Base-by-base conservation (phyloP, 2,797 vertebrate species). In the Amblyraja radiata region DNA sequence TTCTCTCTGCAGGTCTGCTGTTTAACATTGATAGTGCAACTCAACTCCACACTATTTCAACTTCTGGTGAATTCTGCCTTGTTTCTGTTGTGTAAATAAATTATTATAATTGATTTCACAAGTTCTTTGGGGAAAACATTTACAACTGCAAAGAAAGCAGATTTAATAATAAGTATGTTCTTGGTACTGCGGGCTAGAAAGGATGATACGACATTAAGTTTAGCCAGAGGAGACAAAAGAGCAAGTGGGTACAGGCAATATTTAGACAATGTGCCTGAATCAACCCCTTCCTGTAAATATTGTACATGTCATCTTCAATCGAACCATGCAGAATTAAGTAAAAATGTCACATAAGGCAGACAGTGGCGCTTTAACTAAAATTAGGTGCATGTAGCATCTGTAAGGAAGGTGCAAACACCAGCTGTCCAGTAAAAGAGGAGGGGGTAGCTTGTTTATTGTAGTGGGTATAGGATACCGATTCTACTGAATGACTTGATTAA, bases 401-500 rank as follows among this genome's bases (percentile, higher is more conserved):
- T 92, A 92, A 92, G 90, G 54, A 58, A 92, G 39, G 39, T 92
- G 54, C 90, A 92, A 92, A 76, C 90, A 92, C 71, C 90, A 92
- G 90, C 90, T 92, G 90, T 92, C 90, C 90, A 46, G 46, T 73
- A 92, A 76, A 92, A 71, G 90, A 92, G 90, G 90, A 73, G 90
- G 90, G 71, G 71, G 9, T 73, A 74, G 68, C 68, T 91, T 91
- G 90, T 74, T 92, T 92, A 92, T 92, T 92, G 90, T 92, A 54
- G 68, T 92, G 90, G 36, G 36, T 71, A 76, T 92, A 80, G 93
- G 93, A 94, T 81, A 93, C 93, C 93, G 90, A 93, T 93, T 90
- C 93, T 93, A 91, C 39, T 93, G 93, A 94, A 90, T 93, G 93
- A 93, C 88, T 92, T 92, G 90, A 92, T 92, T 92, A 92, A 92